phyloP scores from a whole-genome alignment of 2,888 invertebrate genomes.

The Scrobipalpa costella region DNA sequence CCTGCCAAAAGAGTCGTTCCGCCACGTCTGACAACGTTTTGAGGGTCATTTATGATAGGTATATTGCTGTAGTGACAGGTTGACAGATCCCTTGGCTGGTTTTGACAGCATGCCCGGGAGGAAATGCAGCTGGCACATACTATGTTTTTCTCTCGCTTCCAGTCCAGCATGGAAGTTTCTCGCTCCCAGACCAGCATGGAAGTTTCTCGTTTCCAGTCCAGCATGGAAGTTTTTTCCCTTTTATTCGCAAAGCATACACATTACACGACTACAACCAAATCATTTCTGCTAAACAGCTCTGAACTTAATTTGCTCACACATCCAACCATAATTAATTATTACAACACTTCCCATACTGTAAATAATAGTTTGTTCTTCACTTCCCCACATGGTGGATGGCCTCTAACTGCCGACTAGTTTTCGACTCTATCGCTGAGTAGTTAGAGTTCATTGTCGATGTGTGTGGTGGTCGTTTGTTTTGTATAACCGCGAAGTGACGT shows the following conservation, averaged over 20 bases:
- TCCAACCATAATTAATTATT: constrained; percentile 50
- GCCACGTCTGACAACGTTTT: no score
- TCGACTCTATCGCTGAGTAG: constrained; percentile 13
- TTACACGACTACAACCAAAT: constrained; percentile 25
- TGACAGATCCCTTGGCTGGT: no score
- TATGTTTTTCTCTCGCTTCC: no score
- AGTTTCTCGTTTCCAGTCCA: no score
- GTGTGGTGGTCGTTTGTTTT: constrained; percentile 16
- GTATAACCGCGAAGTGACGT: constrained; percentile 27
- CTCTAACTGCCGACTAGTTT: constrained; percentile 16
- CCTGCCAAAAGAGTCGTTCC: no score
- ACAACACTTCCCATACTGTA: constrained; percentile 51
- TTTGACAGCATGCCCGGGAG: no score
- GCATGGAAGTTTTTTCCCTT: no score
- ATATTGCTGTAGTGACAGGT: no score
- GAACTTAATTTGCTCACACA: constrained; percentile 55
- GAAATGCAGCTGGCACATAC: no score
- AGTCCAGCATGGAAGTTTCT: no score
- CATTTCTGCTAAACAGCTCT: constrained; percentile 40
- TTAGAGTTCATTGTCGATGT: constrained; percentile 14
- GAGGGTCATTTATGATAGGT: no score
- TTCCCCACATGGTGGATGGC: constrained; percentile 61
- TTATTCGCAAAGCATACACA: neutral
- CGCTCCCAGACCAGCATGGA: no score
- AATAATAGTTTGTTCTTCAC: constrained; percentile 49